Evolutionary conservation across 1,140 invertebrate species (phyloP), one percentile per base, ranked within the genome.

Genomic region (Drosophila santomea): DNA sequence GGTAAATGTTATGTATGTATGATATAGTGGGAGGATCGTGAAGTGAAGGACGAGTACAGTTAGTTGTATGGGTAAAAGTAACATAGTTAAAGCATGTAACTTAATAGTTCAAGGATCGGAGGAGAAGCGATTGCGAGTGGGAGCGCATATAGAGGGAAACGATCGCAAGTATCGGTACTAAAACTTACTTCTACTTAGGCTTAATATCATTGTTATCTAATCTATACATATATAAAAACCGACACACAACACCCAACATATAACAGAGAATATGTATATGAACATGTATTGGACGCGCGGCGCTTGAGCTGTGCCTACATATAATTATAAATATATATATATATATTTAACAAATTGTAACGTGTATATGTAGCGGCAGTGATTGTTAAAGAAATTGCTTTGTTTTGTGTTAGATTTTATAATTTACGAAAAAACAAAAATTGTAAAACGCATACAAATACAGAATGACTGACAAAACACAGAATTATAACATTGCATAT

Each of bases 381-480:
- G 88, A 90, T 90, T 90, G 86, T 90, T 82, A 90, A 90, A 72
- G 78, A 80, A 90, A 86, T 76, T 84, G 85, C 85, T 90, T 85
- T 90, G 86, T 90, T 81, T 90, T 78, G 62, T 91, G 82, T 88
- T 90, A 88, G 88, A 82, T 80, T 88, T 90, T 90, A 78, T 90
- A 86, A 90, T 90, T 90, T 90, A 83, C 66, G 73, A 84, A 58
- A 69, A 64, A 72, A 67, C 43, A 55, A 80, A 84, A 81, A 90
- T 67, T 79, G 78, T 51, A 79, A 81, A 85, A 80, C 82, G 88
- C 79, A 90, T 79, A 91, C 85, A 91, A 89, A 89, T 84, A 90
- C 78, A 91, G 84, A 91, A 91, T 89, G 90, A 91, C 89, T 91
- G 90, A 91, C 77, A 91, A 91, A 91, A 91, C 76, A 90, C 84